A percentile compares a stretch with the other conserved stretches of the same genome.
Evolutionary conservation across 2,888 invertebrate species (phyloP).

Genomic region (Doris montereyensis): DNA sequence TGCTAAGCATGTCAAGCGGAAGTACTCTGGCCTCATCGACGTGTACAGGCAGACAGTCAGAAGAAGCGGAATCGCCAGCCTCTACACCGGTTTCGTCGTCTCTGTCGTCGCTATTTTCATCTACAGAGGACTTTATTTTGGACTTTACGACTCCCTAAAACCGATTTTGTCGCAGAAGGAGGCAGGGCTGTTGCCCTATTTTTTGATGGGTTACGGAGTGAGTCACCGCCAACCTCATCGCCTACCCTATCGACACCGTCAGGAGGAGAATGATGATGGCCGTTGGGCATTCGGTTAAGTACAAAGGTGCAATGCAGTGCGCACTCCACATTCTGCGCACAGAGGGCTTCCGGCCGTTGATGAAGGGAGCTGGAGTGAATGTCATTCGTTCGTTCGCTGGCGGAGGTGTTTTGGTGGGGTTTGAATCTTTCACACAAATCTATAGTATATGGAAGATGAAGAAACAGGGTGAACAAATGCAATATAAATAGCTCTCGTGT

Average conservation of each 20-base stretch:
- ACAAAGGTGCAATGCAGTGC: conserved; percentile 91
- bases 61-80: conserved; percentile 70
- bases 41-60: conserved; percentile 70
- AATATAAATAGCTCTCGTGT: too few species aligned
- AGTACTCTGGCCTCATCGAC: conserved; percentile 87
- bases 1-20: conserved; percentile 77
- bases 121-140: conserved; percentile 73
- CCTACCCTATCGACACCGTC: conserved; percentile 94
- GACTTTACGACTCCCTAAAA: conserved; percentile 73
- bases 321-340: conserved; percentile 87
- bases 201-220: conserved; percentile 75
- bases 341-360: conserved; percentile 90
- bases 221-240: conserved; percentile 92
- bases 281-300: conserved; percentile 76
- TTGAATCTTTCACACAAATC: conserved; percentile 67
- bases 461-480: too few species aligned
- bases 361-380: conserved; percentile 81
- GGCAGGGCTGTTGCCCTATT: conserved; percentile 60
- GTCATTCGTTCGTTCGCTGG: conserved; percentile 71
- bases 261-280: conserved; percentile 99
- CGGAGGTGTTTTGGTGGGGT: conserved; percentile 71
- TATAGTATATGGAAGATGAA: conserved; percentile 52
- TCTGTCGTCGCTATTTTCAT: conserved; percentile 71
- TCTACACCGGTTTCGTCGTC: conserved; percentile 73
- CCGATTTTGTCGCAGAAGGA: conserved; percentile 68